Percentiles rank a stretch among this genome's conserved stretches.
Evolutionary conservation across 2,113 vertebrate genomes (phyloP).

Genomic region (cat (Felis catus)): F.catus_Fca126_mat1.0 CM031421.1:82789501-82790000

Average conservation of each 20-base stretch:
- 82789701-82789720: not conserved
- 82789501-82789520: not conserved
- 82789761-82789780: slow-evolving; percentile 8
- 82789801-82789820: slow-evolving; percentile 33
- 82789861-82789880: not conserved
- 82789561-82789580: not conserved
- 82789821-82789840: not conserved
- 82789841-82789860: not conserved
- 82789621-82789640: not conserved
- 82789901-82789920: slow-evolving; percentile 13
- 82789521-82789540: not conserved
- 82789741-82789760: slow-evolving; percentile 33
- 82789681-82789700: not conserved
- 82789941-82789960: slow-evolving; percentile 13
- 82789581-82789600: not conserved
- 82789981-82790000: not conserved
- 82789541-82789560: not conserved
- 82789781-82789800: slow-evolving; percentile 2
- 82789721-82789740: not conserved
- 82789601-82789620: not conserved
- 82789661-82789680: not conserved
- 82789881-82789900: not conserved
- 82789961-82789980: not conserved
- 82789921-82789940: slow-evolving; percentile 14
- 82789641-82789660: not conserved